phyloP scores from a whole-genome alignment of 2,888 invertebrate genomes.

The Diarsia rubi region DNA sequence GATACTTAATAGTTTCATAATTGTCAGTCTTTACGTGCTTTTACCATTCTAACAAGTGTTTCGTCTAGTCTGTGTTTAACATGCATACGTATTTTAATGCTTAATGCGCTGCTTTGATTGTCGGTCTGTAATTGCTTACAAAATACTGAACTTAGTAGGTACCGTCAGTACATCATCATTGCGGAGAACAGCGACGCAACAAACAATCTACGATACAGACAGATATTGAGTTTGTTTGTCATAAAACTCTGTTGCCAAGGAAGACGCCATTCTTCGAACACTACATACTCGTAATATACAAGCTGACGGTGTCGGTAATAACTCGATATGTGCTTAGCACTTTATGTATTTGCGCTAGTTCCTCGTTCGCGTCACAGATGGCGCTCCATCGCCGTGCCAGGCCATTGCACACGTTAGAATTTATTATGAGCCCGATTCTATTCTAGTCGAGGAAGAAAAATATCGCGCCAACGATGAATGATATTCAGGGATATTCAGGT shows the following conservation, averaged over 20 bases:
- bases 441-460: conserved; percentile 46
- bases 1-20: not conserved
- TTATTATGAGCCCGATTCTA: conserved; percentile 60
- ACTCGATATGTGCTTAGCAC: conserved; percentile 30
- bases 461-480: conserved; percentile 33
- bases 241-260: not conserved
- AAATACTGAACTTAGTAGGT: not conserved
- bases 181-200: not conserved
- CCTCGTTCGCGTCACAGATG: conserved; percentile 41
- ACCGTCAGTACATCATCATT: not conserved
- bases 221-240: not conserved
- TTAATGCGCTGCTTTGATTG: not conserved
- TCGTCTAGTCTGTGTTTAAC: not conserved
- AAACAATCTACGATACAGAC: not conserved
- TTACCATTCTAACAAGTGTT: not conserved
- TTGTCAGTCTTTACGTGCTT: not conserved
- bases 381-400: conserved; percentile 48
- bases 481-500: conserved; percentile 34
- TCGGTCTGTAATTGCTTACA: not conserved
- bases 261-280: conserved; percentile 5
- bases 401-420: conserved; percentile 57
- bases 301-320: conserved; percentile 22
- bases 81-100: too few relatives aligned
- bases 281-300: conserved; percentile 14
- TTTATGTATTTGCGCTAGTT: conserved; percentile 49